These are phyloP conservation scores for Drosophila austrosaltans DNA, from an alignment of 2,888 invertebrate genomes.

Conservation along the genomic window DNA sequence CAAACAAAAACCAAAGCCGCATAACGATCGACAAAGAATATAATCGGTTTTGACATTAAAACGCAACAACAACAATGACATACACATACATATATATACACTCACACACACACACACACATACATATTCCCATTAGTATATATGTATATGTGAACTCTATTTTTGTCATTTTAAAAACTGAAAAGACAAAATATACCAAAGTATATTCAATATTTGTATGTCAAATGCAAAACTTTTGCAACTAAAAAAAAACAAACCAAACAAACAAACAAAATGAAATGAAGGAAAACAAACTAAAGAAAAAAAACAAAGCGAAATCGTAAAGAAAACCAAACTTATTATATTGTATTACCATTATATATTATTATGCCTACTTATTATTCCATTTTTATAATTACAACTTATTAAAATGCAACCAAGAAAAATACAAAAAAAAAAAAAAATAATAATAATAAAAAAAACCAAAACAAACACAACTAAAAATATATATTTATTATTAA, in stretches of 20 bases:
- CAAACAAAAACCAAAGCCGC: conserved; percentile 33
- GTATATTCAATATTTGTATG: conserved; percentile 72
- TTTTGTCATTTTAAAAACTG: conserved; percentile 61
- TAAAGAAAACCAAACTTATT: conserved; percentile 51
- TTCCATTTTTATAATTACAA: conserved; percentile 79
- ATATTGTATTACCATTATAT: conserved; percentile 71
- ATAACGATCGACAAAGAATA: conserved; percentile 20
- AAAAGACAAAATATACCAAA: conserved; percentile 37
- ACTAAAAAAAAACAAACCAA: not conserved
- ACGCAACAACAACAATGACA: conserved; percentile 48
- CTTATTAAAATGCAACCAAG: conserved; percentile 55
- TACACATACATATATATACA: conserved; percentile 20
- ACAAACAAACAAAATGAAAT: not conserved
- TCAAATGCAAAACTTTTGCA: conserved; percentile 56
- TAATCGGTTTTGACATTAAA: conserved; percentile 33
- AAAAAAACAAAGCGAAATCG: conserved; percentile 12
- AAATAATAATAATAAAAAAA: conserved; percentile 40
- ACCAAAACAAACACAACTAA: conserved; percentile 22
- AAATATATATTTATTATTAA: conserved; percentile 45
- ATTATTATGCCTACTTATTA: conserved; percentile 76
- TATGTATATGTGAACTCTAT: conserved; percentile 50
- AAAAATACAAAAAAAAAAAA: conserved; percentile 40
- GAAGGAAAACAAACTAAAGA: conserved; percentile 51
- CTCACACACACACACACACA: conserved; percentile 34
- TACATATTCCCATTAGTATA: conserved; percentile 50